Evolutionary conservation across 2,888 invertebrate genomes (phyloP).

Genomic region (Campopleginae sp.): DNA sequence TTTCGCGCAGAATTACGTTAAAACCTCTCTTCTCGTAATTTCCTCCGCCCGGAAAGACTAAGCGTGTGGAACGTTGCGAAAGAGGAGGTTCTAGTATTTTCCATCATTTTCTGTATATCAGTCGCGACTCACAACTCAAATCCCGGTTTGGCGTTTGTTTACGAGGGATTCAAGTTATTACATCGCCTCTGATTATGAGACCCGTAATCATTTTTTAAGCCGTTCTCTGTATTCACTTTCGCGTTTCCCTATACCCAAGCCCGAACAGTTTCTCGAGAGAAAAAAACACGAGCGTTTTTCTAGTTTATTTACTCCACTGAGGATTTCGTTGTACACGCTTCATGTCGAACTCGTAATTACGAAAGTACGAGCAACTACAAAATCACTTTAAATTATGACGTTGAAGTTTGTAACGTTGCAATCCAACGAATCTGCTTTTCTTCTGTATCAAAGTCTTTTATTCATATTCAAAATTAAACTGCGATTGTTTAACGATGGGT

Average conservation of each 20-base stretch:
- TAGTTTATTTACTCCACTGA: not conserved
- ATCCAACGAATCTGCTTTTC: too few species aligned
- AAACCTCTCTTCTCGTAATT: too few species aligned
- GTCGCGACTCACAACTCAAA: not conserved
- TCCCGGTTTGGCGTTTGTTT: not conserved
- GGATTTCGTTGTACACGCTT: not conserved
- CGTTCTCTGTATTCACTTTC: not conserved
- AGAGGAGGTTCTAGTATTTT: not conserved
- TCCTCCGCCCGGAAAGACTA: too few species aligned
- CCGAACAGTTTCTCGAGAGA: not conserved
- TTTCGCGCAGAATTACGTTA: not conserved
- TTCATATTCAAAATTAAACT: too few species aligned
- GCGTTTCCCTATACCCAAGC: not conserved
- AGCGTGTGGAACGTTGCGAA: too few species aligned
- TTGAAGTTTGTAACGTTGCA: too few species aligned
- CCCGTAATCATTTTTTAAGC: conserved; percentile 29
- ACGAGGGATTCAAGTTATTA: not conserved
- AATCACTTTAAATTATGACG: not conserved
- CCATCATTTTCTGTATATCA: not conserved
- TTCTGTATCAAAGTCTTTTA: too few species aligned
- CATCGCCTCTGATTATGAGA: conserved; percentile 14
- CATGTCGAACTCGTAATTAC: not conserved
- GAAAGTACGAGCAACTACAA: not conserved
- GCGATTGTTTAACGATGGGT: too few species aligned
- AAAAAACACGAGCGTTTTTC: not conserved